These are phyloP conservation scores for Ictidomys tridecemlineatus DNA, from an alignment of 2,113 vertebrate genomes.

Conservation along the genomic window DNA sequence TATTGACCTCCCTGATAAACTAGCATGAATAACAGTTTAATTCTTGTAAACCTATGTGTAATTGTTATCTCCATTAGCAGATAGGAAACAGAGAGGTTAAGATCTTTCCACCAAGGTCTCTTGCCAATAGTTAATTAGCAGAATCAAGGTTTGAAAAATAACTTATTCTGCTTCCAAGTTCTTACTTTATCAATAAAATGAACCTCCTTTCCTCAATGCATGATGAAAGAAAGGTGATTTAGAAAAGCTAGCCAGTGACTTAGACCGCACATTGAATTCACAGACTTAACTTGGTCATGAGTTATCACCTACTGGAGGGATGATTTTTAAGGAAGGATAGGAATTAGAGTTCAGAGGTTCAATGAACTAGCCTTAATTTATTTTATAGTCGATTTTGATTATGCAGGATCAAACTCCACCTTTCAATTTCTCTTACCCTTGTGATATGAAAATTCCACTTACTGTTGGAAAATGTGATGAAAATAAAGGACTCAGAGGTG, in stretches of 20 bases:
- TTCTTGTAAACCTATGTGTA: not conserved
- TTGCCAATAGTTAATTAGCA: not conserved
- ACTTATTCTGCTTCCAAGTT: not conserved
- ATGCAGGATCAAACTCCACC: not conserved
- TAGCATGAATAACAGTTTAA: not conserved
- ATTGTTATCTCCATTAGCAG: not conserved
- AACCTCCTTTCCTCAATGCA: not conserved
- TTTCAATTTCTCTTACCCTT: not conserved
- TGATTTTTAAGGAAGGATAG: not conserved
- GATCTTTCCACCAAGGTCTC: not conserved
- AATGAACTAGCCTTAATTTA: not conserved
- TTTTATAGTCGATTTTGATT: constrained; percentile 53
- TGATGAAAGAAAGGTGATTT: not conserved
- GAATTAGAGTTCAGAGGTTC: constrained; percentile 29
- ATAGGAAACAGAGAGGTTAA: not conserved
- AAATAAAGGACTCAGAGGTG: not conserved
- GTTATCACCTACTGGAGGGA: not conserved
- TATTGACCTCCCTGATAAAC: not conserved
- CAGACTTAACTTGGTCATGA: constrained; percentile 53
- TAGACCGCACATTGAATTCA: constrained; percentile 38
- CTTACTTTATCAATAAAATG: constrained; percentile 20
- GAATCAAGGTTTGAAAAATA: constrained; percentile 1
- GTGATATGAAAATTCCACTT: not conserved
- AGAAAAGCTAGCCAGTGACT: not conserved
- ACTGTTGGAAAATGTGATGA: not conserved